Evolutionary conservation across 2,113 vertebrate genomes (phyloP), one percentile per base, ranked within the genome.

Genomic region (Lamprotornis superbus): DNA sequence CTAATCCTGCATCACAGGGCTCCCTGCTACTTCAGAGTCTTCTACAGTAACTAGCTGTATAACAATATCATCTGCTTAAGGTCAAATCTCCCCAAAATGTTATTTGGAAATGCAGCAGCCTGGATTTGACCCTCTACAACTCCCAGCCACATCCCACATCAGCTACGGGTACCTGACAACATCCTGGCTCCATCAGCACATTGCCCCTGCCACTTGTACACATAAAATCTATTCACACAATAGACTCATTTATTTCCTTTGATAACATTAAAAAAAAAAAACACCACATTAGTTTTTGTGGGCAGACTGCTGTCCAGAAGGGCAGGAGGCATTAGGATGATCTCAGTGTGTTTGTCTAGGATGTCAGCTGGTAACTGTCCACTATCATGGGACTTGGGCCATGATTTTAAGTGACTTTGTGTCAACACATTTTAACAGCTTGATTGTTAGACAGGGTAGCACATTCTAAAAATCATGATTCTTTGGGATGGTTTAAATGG

Each of bases 11-110:
- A 78, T 52, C 56, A 35, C 53, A 88, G 68, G 47, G 78, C 55
- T 88, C 68, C 57, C 82, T 87, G 57, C 40, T 84, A 44, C 47
- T 87, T 70, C 69, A 88, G 61, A 90, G 27, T 35, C 47, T 86
- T 40, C 30, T 17, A 2, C 11, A 39, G 25, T n/a, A 88, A 69
- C 13, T 33, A 69, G 64, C 22, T 49, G 31, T 27, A 33, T 1
- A 53, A 21, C 13, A 74, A 77, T 53, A 70, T 81, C 27, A 39
- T 75, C 35, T 60, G 65, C 30, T 91, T 79, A 44, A 64, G 39
- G 44, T 57, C 15, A 17, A 11, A 35, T 35, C 20, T 30, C 23
- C 31, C 23, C 22, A 49, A 17, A 49, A 42, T 30, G 20, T 50
- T 49, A 53, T 9, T 37, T 55, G 30, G 22, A 67, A 83, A 67